Base-by-base conservation (phyloP, 2,888 invertebrate species). In the Magallana nippona region DNA sequence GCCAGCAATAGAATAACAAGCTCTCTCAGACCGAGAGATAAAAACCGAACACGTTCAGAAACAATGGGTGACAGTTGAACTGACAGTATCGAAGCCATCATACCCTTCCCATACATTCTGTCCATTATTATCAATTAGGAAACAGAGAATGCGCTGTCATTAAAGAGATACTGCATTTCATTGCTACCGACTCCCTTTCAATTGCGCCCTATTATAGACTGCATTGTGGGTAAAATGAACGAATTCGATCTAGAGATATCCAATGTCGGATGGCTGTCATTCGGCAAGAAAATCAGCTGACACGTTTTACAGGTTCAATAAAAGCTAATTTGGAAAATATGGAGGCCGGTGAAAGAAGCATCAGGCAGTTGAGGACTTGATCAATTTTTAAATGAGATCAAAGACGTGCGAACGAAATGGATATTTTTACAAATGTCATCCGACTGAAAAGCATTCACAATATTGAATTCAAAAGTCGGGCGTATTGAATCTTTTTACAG, bases 41-140 rank as follows among this genome's bases (percentile, higher is more conserved):
- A 71, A 60, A 71, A 71, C 71, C 15, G 71, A 71, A 71, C 71
- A 71, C 71, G 71, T 22, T 71, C 71, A 22, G 27, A 71, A 71
- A 71, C 27, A 71, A 71, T 71, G 27, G 71, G 27, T 71, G 71
- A 71, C 71, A 71, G 71, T 71, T 71, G 71, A 71, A 71, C 22
- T 71, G 71, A 71, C 71, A 71, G 71, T 71, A 71, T 71, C 71
- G 27, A 22, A 13, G 71, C 22, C 71, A 71, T 71, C 71, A 27
- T 71, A 71, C 71, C 71, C 71, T 71, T 19, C 71, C 57, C 58
- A 57, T 57, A 57, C 58, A 57, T 55, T 55, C 60, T 58, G 56
- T 55, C 55, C 62, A 81, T 81, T 81, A 81, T 81, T 44, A 81
- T 62, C 81, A 81, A 81, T 81, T 81, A 81, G 81, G 62, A 55